Base-by-base conservation (phyloP, 2,888 invertebrate species). In the Notocelia uddmanniana region DNA sequence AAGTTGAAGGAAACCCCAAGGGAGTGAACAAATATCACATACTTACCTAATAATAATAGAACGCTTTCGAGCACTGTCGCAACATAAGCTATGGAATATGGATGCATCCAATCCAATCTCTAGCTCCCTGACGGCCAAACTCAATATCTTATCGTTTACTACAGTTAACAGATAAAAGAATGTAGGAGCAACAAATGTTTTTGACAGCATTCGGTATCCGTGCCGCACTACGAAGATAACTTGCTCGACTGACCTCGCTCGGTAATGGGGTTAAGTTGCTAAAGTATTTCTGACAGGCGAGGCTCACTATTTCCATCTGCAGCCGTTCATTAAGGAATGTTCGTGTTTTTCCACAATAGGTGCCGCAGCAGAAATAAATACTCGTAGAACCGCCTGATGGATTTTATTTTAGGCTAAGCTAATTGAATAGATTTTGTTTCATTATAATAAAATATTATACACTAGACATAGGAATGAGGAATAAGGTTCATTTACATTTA, bases 81-180 rank as follows among this genome's bases (percentile, higher is more conserved):
- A 50, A 72, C 67, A 72, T 60, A 57, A 62, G 26, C 62, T 68
- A 72, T 72, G 68, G 57, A 50, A 55, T 68, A 72, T 72, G 68
- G 57, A 50, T 72, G 68, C 72, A 72, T 72, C 68, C 67, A 68
- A 72, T 72, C 72, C 68, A 55, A 68, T 72, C 50, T 55, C 55
- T 57, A 72, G 37, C 54, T 57, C 68, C 68, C 62, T 57, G 62
- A 21, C 55, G 62, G 68, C 62, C 37, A 57, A 62, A 57, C 67
- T 50, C 72, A 72, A 68, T 72, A 72, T 72, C 71, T 62, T 67
- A 72, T 72, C 68, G 60, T 45, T 37, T 50, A 37, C 57, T 64
- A 57, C 37, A 60, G 59, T 18, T 52, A 34, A 57, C 26, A 68
- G 72, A 72, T 72, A 68, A 68, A 71, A 62, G 23, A 62, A 72